phyloP scores from a whole-genome alignment of 1,140 invertebrate species.

The Berghia stephanieae region DNA sequence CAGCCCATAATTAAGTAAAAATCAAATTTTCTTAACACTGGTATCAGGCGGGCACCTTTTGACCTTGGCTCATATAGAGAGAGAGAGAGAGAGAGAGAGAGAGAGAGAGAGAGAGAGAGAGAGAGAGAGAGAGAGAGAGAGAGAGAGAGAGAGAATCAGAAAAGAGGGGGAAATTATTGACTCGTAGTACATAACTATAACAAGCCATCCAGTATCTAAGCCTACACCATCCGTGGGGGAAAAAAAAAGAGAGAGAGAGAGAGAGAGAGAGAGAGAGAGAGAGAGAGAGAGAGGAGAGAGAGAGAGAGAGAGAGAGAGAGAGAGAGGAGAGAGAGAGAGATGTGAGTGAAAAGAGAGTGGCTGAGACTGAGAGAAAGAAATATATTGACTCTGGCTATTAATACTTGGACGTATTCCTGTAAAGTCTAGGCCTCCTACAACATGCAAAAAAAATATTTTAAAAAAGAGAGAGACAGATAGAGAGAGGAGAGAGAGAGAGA shows the following conservation, averaged over 20 bases:
- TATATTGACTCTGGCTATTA: too few relatives aligned
- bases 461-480: slow-evolving; percentile 8
- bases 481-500: background rate
- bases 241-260: slow-evolving; percentile 10
- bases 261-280: background rate
- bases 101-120: slow-evolving; percentile 22
- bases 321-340: background rate
- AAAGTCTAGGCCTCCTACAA: too few relatives aligned
- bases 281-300: background rate
- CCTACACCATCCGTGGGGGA: too few relatives aligned
- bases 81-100: background rate
- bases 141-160: slow-evolving; percentile 23
- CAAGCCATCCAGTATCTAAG: too few relatives aligned
- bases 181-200: too few relatives aligned
- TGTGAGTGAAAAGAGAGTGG: too few relatives aligned
- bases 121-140: slow-evolving; percentile 11
- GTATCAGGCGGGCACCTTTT: too few relatives aligned
- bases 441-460: background rate
- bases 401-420: too few relatives aligned
- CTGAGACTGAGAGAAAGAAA: too few relatives aligned
- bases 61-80: too few relatives aligned
- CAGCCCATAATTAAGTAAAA: too few relatives aligned
- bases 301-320: background rate
- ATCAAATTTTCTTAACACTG: too few relatives aligned
- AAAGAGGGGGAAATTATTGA: background rate